Evolutionary conservation across 1,140 invertebrate genomes (phyloP), one percentile per base, ranked within the genome.

Genomic region (Panonychus citri): DNA sequence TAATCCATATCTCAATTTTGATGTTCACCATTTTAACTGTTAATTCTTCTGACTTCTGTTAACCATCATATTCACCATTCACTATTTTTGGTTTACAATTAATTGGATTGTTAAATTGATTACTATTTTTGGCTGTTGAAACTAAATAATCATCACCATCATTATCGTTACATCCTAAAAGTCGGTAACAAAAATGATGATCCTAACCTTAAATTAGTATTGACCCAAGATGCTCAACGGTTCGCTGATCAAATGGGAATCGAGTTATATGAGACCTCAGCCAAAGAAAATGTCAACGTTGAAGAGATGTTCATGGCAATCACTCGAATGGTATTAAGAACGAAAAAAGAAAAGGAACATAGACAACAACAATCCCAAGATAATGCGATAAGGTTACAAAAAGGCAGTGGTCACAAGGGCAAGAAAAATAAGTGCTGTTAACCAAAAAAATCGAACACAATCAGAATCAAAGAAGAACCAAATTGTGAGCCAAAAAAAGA

Each of bases 171-270:
- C 30, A 34, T 7, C 78, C n/a, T n/a, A 77, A 55, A 69, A 88
- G 94, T 99, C 70, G 94, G 94, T 52, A 99, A 99, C 73, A 98
- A 98, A 76, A 91, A 95, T 74, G 94, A 99, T 73, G 84, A 86
- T 69, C 88, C 90, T 46, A 87, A 91, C 65, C 76, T 84, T 60
- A 95, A 97, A 76, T 90, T 98, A 52, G 93, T 98, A 10, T 73
- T 93, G 49, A 93, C 89, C 51, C 85, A 90, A 70, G 94, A 99
- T 76, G 93, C 93, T 55, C 82, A 89, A 73, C 78, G 86, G 61
- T 97, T 96, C 77, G 90, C 91, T 49, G 83, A 82, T 68, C 85
- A 93, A 73, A 96, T 96, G 87, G 81, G 81, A 59, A 95, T 98
- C 67, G 81, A 86, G 64, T 73, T 97, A 55, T 97, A 91, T 74